Percentiles rank a stretch among this genome's conserved stretches.
Conservation (phyloP, 2,113 vertebrate species). For the Paradisaea rubra region DNA sequence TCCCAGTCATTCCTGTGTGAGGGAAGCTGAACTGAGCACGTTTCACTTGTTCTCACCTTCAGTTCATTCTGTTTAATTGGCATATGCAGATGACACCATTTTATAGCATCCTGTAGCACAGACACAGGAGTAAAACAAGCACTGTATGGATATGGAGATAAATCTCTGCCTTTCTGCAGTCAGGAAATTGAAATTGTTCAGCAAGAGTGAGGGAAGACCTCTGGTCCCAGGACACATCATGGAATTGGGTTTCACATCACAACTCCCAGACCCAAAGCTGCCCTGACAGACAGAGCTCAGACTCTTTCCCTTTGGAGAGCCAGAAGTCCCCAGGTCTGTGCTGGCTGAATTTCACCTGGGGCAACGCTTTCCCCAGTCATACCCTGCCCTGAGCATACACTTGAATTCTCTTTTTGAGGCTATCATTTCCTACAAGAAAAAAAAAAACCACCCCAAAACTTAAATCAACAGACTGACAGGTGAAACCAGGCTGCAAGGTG, state of each 20-base stretch:
- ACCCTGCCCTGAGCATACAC: not conserved
- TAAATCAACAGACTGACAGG: not conserved
- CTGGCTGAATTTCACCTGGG: not conserved
- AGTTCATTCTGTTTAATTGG: fast-evolving
- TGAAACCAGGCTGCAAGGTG: not conserved
- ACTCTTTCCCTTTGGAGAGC: not conserved
- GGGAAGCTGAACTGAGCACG: not conserved
- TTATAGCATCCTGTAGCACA: not conserved
- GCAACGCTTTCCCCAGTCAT: not conserved
- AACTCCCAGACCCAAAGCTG: not conserved
- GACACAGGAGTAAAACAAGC: not conserved
- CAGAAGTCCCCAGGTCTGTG: too few species aligned
- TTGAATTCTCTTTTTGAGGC: not conserved
- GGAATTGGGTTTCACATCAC: not conserved
- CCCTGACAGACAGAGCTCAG: not conserved
- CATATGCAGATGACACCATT: not conserved
- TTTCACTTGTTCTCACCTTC: not conserved
- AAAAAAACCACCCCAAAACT: not conserved
- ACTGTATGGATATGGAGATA: fast-evolving
- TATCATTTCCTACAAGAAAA: not conserved
- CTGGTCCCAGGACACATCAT: not conserved
- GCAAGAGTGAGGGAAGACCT: not conserved
- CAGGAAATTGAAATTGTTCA: not conserved
- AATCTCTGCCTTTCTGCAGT: not conserved
- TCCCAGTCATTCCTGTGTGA: not conserved